Conservation (phyloP, 2,113 vertebrate genomes). For the Bos taurus region ARS-UCD2.0 NC_037353.1:39606501-39607000, state of each 20-base stretch:
- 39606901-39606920: not conserved
- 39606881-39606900: not conserved
- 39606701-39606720: not conserved
- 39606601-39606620: not conserved
- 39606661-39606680: not conserved
- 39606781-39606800: not conserved
- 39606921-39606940: accelerated
- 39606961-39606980: not conserved
- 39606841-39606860: not conserved
- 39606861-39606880: too few relatives aligned
- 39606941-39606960: not conserved
- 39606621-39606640: not conserved
- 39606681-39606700: not conserved
- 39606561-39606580: not conserved
- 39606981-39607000: not conserved
- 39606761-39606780: not conserved
- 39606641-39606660: not conserved
- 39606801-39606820: not conserved
- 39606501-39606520: not conserved
- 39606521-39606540: not conserved
- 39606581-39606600: not conserved
- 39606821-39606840: not conserved
- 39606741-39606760: not conserved
- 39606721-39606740: not conserved
- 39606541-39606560: not conserved